Base-by-base conservation (phyloP, 2,888 invertebrate genomes). In the Caenorhabditis drosophilae region DNA sequence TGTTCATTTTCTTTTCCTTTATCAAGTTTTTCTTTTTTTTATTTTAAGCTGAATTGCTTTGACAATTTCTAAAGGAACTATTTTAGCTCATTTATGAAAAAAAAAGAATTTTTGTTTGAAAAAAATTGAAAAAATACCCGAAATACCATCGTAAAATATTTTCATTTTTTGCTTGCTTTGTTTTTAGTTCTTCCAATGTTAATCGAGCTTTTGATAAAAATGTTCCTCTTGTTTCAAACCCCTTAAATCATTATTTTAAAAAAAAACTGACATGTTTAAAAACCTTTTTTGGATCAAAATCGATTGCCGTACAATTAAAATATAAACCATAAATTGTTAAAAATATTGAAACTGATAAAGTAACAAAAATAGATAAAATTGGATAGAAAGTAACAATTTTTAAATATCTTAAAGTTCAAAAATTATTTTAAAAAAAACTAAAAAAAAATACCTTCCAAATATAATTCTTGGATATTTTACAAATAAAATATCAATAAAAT, bases 221-320 rank as follows among this genome's bases (percentile, higher is more conserved):
- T 2, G 72, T 73, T 38, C 70, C 70, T 27, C 75, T 47, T 2
- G 75, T 73, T 57, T 75, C 75, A 27, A 75, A 75, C 1, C 75
- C 75, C 72, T 74, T 12, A 31, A 58, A 46, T 4, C 20, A 16
- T 42, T 25, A 44, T 26, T 20, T 41, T 16, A 51, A 26, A 9
- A 25, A 51, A 41, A 9, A 25, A 51, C 16, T n/a, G n/a, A n/a
- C n/a, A n/a, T n/a, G n/a, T n/a, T n/a, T n/a, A n/a, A n/a, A 31
- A 38, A 67, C 67, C 26, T 68, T 70, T 35, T 56, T 60, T 1
- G 73, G 73, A 53, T 68, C 64, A 49, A 70, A 70, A 57, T 73
- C 67, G 18, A 73, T 44, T 4, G 52, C 52, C 22, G 58, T 46
- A 22, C 47, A 62, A 34, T 63, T 31, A 12, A 60, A 54, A 50